Evolutionary conservation across 2,888 invertebrate species (phyloP).

Genomic region (Pterobdella sp.): DNA sequence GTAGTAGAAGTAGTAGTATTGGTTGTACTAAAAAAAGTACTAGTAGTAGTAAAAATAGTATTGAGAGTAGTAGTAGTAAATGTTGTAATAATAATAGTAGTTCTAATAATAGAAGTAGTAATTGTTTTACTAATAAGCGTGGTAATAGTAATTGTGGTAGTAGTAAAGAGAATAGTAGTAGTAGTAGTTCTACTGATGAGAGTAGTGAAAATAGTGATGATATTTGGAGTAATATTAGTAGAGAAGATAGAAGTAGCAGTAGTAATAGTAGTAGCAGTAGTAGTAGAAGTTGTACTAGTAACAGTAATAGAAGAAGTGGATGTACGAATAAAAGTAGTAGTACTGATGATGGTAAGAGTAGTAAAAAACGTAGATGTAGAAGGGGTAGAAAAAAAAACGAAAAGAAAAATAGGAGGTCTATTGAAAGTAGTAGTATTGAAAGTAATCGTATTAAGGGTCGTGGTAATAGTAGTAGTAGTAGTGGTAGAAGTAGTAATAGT

Average conservation of each 20-base stretch:
- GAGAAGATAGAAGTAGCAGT: conserved; percentile 14
- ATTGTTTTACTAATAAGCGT: conserved; percentile 5
- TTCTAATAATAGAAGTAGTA: conserved; percentile 5
- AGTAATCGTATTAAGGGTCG: not conserved
- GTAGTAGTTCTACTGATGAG: conserved; percentile 5
- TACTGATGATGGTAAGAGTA: conserved; percentile 7
- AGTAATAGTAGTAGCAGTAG: conserved; percentile 15
- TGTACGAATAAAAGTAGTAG: conserved; percentile 17
- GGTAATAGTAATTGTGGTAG: conserved; percentile 18
- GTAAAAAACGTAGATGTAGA: conserved; percentile 12
- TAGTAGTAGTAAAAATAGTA: not conserved
- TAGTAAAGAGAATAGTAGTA: conserved; percentile 9
- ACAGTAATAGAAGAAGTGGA: conserved; percentile 14
- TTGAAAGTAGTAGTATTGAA: not conserved
- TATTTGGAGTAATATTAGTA: conserved; percentile 18
- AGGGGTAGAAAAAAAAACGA: conserved; percentile 5
- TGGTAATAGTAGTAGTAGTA: conserved; percentile 12
- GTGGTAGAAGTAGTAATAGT: conserved; percentile 11
- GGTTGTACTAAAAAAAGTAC: not conserved
- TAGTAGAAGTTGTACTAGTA: conserved; percentile 19
- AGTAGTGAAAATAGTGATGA: conserved; percentile 16
- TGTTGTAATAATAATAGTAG: conserved; percentile 17
- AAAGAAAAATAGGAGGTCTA: not conserved
- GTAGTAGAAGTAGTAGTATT: not conserved
- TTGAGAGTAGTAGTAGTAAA: not conserved